These are phyloP conservation scores for Schlechtendalia chinensis DNA, from an alignment of 1,140 invertebrate genomes.

Conservation along the genomic window DNA sequence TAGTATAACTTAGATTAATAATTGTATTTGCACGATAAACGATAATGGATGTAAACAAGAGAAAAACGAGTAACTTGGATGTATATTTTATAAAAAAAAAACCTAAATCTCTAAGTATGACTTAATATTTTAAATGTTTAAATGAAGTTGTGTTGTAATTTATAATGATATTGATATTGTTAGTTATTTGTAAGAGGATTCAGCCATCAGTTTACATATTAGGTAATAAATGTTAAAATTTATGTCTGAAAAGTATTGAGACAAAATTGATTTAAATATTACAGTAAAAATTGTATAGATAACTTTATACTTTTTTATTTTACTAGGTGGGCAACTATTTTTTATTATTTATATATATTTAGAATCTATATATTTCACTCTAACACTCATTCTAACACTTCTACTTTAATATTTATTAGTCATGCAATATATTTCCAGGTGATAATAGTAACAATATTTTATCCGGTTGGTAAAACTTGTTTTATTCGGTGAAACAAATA, in stretches of 20 bases:
- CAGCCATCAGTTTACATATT: background rate
- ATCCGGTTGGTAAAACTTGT: too few species aligned
- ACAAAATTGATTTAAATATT: background rate
- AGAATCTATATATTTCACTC: too few species aligned
- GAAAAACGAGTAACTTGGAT: background rate
- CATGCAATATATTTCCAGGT: too few species aligned
- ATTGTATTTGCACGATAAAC: background rate
- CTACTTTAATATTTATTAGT: too few species aligned
- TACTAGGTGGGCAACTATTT: background rate
- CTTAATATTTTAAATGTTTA: background rate
- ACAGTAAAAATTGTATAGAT: too few species aligned
- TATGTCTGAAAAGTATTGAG: background rate
- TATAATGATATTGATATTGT: background rate
- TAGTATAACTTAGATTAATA: too few species aligned
- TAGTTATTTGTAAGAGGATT: background rate
- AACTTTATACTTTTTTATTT: slow-evolving; percentile 6
- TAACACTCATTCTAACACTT: too few species aligned
- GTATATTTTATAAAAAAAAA: background rate
- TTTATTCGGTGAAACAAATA: too few species aligned
- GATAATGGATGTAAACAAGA: background rate
- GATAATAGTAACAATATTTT: too few species aligned
- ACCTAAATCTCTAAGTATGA: background rate
- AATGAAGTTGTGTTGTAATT: background rate
- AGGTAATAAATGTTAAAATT: background rate
- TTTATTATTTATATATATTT: background rate